Conservation (phyloP, 2,113 vertebrate genomes). For the Ascaphus truei region DNA sequence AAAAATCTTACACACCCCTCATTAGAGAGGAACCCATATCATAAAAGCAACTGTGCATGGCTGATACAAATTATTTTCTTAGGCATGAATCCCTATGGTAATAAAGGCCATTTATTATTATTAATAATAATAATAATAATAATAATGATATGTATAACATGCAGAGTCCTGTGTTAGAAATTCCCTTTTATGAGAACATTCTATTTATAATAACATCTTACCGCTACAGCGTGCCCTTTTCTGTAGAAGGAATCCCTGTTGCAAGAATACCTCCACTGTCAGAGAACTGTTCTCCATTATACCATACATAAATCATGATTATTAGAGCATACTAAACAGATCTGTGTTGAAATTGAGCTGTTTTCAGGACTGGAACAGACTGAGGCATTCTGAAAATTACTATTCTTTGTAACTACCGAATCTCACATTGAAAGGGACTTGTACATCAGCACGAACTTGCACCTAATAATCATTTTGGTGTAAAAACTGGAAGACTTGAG, state of each 20-base stretch:
- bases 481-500: conserved; percentile 14
- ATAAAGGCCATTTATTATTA: too few species aligned
- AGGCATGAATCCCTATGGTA: too few species aligned
- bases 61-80: too few species aligned
- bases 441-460: not conserved
- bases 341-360: not conserved
- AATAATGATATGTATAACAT: too few species aligned
- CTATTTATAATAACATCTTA: not conserved
- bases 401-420: not conserved
- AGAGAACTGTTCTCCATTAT: not conserved
- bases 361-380: not conserved
- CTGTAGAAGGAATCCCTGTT: not conserved
- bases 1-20: too few species aligned
- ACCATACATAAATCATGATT: not conserved
- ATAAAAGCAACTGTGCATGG: too few species aligned
- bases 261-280: not conserved
- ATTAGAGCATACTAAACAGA: not conserved
- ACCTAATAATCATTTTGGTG: conserved; percentile 29
- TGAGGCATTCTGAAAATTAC: not conserved
- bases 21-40: too few species aligned
- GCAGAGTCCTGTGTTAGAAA: too few species aligned
- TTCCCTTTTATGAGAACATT: too few species aligned
- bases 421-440: not conserved
- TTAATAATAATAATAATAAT: too few species aligned
- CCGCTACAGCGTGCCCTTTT: not conserved